Percentiles rank a stretch among this genome's conserved stretches.
Evolutionary conservation across 2,888 invertebrate species (phyloP).

Genomic region (Willowsia nigromaculata): DNA sequence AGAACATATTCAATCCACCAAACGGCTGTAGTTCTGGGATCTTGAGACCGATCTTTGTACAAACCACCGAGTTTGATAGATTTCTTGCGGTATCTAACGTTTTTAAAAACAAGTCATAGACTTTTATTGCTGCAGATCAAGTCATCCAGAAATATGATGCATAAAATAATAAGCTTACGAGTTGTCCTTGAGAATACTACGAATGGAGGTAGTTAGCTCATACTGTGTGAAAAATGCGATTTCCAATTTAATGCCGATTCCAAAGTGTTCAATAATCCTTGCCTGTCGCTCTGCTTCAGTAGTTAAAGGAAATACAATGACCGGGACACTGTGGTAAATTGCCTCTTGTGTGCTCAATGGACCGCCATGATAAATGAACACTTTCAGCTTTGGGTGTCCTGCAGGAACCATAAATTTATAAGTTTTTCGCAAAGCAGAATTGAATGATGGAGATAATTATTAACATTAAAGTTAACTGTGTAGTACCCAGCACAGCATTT

Average conservation of each 20-base stretch:
- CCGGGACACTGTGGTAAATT: constrained; percentile 61
- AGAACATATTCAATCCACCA: constrained; percentile 75
- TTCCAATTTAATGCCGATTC: constrained; percentile 59
- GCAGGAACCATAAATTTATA: not conserved
- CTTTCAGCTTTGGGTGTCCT: constrained; percentile 58
- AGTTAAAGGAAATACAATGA: constrained; percentile 66
- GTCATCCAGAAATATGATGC: not conserved
- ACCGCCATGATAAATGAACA: constrained; percentile 61
- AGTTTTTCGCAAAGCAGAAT: not conserved
- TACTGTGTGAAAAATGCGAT: constrained; percentile 68
- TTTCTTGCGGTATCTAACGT: constrained; percentile 55
- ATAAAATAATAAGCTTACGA: not conserved
- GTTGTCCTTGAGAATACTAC: constrained; percentile 65
- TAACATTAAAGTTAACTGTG: not conserved
- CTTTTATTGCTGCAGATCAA: not conserved
- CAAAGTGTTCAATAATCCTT: constrained; percentile 51
- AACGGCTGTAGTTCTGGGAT: constrained; percentile 65
- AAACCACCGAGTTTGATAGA: constrained; percentile 56
- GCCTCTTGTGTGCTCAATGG: constrained; percentile 65
- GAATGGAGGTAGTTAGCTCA: constrained; percentile 61
- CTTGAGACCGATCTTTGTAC: constrained; percentile 71
- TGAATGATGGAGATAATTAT: not conserved
- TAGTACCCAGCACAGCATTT: constrained; percentile 70
- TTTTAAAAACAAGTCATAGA: not conserved
- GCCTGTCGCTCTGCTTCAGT: constrained; percentile 62